A percentile compares a stretch with the other conserved stretches of the same genome.
Conservation (phyloP, 2,888 invertebrate species). For the Apodemia mormo region DNA sequence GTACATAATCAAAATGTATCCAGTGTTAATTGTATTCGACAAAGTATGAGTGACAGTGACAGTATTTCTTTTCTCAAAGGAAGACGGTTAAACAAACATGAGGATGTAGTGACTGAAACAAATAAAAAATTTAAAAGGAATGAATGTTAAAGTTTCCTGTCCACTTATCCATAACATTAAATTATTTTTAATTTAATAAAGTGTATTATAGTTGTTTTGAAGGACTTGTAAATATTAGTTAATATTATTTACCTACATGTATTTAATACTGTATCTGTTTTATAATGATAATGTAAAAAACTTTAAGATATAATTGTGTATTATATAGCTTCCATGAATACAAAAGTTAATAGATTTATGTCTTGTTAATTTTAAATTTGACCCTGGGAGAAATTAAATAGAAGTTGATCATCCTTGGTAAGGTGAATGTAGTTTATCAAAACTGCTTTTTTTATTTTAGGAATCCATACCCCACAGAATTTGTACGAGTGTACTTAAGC, state of each 20-base stretch:
- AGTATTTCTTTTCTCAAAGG: constrained; percentile 67
- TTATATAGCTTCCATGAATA: constrained; percentile 73
- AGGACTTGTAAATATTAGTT: constrained; percentile 77
- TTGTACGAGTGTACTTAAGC: no score
- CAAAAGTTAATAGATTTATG: constrained; percentile 49
- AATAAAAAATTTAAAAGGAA: constrained; percentile 76
- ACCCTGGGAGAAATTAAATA: constrained; percentile 22
- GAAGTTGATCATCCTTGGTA: neutral
- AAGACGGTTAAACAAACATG: constrained; percentile 64
- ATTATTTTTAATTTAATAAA: constrained; percentile 72
- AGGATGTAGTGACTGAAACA: constrained; percentile 67
- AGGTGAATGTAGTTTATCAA: neutral
- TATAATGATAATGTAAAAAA: constrained; percentile 73
- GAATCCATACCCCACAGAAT: no score
- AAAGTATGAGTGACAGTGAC: constrained; percentile 70
- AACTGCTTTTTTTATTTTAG: no score
- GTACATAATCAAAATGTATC: constrained; percentile 76
- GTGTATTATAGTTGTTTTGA: constrained; percentile 64
- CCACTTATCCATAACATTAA: constrained; percentile 67
- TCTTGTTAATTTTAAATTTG: constrained; percentile 25
- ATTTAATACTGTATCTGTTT: constrained; percentile 78
- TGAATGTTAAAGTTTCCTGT: constrained; percentile 66
- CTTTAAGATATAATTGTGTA: constrained; percentile 59
- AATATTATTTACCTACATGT: constrained; percentile 65
- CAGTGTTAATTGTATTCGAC: constrained; percentile 70